Evolutionary conservation across 2,888 invertebrate species (phyloP), one percentile per base, ranked within the genome.

Genomic region (Labia minor): DNA sequence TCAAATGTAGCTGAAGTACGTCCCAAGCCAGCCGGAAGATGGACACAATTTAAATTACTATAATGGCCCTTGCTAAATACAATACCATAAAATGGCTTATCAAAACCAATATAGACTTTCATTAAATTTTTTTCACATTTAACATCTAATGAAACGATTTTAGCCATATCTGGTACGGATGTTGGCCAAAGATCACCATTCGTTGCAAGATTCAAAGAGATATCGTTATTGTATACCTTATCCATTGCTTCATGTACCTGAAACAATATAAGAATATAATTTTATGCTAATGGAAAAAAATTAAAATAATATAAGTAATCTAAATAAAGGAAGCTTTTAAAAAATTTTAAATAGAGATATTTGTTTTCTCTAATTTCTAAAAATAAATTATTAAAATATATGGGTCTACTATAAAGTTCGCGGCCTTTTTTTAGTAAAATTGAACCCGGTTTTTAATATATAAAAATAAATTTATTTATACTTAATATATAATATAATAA

Each of bases 31-130:
- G 94, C 92, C 6, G 93, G 93, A 69, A 95, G 78, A 77, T 95
- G 93, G 0, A 95, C 92, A 74, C 95, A 95, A 76, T 92, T 92
- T 66, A 90, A 88, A 75, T 95, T 93, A 72, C 92, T 92, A 78
- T 94, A 95, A 77, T 94, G 92, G 1, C 95, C 94, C 77, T 95
- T 95, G 70, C 92, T 93, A 81, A 95, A 95, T 49, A 95, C 91
- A 64, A 95, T 93, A n/a, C 95, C 95, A 73, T 90, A 92, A 81
- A 95, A 95, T 0, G 95, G 94, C 74, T 93, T 92, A 74, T 95
- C 94, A 74, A 95, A 95, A 70, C 92, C 91, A n/a, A 95, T 83
- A 74, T 90, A 92, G 0, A 95, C 93, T 76, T 94, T 89, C 95
- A 95, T 95, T 67, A 90, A 83, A 74, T 89, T 93, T 76, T 94